Percentiles rank a stretch among this genome's conserved stretches.
These are phyloP conservation scores for Mustela nigripes DNA, from an alignment of 2,113 vertebrate genomes.

Conservation along the genomic window DNA sequence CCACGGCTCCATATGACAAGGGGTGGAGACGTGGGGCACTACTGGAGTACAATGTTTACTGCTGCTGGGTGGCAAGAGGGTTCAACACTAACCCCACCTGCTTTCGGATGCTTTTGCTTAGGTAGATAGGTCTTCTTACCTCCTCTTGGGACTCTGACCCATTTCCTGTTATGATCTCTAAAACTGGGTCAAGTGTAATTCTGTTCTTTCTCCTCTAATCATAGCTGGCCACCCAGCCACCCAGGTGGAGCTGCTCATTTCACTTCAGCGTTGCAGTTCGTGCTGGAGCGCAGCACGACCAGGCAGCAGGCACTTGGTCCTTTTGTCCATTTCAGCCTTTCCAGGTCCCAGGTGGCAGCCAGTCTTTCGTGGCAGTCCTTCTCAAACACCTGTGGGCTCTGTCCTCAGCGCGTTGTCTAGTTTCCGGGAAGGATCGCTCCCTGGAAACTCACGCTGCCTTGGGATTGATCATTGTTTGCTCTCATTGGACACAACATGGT, in stretches of 20 bases:
- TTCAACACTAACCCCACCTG: not conserved
- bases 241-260: not conserved
- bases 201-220: not conserved
- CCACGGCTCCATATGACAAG: not conserved
- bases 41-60: not conserved
- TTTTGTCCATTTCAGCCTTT: not conserved
- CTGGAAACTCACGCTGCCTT: not conserved
- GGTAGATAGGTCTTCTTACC: not conserved
- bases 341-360: not conserved
- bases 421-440: slow-evolving; percentile 21
- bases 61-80: not conserved
- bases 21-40: not conserved
- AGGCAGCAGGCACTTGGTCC: not conserved
- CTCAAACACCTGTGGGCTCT: not conserved
- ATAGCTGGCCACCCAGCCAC: not conserved
- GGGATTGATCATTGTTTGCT: not conserved
- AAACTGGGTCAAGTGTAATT: slow-evolving; percentile 39
- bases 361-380: not conserved
- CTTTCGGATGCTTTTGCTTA: not conserved
- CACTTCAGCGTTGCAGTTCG: not conserved
- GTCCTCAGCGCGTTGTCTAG: not conserved
- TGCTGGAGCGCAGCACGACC: not conserved
- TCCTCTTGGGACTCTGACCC: not conserved
- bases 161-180: slow-evolving; percentile 56
- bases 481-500: not conserved